A percentile compares a stretch with the other conserved stretches of the same genome.
phyloP scores from a whole-genome alignment of 2,113 vertebrate species.

The Glaucidium brasilianum region DNA sequence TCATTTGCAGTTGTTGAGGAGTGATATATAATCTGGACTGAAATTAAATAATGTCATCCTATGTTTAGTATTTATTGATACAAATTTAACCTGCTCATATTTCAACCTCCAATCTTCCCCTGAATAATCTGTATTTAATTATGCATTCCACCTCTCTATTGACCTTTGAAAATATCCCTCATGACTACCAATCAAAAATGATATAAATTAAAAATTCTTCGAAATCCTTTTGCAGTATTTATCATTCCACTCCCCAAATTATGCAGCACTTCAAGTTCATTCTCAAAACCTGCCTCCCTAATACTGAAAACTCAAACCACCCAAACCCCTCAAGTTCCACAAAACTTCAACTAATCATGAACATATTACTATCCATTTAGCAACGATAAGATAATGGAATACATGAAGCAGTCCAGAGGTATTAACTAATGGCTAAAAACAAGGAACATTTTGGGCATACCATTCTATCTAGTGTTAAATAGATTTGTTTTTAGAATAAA shows the following conservation, averaged over 20 bases:
- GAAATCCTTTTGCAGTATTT: constrained; percentile 1
- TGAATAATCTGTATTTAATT: constrained; percentile 60
- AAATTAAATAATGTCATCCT: constrained; percentile 59
- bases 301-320: background rate
- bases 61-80: constrained; percentile 67
- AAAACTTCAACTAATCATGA: background rate
- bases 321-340: background rate
- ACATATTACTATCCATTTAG: background rate
- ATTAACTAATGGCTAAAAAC: background rate
- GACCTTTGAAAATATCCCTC: constrained; percentile 58
- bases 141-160: constrained; percentile 65
- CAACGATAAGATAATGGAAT: background rate
- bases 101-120: constrained; percentile 47
- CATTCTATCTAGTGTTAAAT: background rate
- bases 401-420: background rate
- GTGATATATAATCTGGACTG: constrained; percentile 44
- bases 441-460: background rate
- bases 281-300: background rate
- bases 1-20: constrained; percentile 57
- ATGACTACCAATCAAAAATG: constrained; percentile 50
- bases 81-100: constrained; percentile 62
- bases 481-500: background rate
- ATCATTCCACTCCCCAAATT: constrained; percentile 11
- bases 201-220: constrained; percentile 43
- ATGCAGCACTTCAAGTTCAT: background rate